Base-by-base conservation (phyloP, 2,113 vertebrate genomes). In the Parus major region DNA sequence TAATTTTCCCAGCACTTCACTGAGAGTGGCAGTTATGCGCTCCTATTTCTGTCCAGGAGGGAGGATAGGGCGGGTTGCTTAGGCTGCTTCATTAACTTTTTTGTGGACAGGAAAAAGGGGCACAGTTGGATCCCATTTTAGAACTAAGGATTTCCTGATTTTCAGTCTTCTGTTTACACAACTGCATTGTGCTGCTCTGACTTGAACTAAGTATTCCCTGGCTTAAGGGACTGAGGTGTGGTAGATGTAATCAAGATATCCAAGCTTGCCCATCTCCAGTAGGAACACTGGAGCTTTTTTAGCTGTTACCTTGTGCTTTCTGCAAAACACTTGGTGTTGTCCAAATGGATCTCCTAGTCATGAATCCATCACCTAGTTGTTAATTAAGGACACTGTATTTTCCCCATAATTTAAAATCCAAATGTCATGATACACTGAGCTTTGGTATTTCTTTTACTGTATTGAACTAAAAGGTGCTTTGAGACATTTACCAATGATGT, bases 111-210 rank as follows among this genome's bases (percentile, higher is more conserved):
- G 82, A 94, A 82, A 92, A 90, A 80, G 76, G 82, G 83, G 72
- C 92, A 91, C 92, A 88, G 93, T 83, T 93, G 93, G 92, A 95
- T 92, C 79, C 93, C 72, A 75, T 81, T 94, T 94, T 79, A 94
- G 92, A 94, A 84, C 71, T 75, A 52, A 92, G 88, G 88, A 92
- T 95, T 95, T 96, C 44, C 69, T 90, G 80, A 90, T 95, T 95
- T 94, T 78, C 65, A 65, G 27, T 79, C 65, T 68, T 90, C 44
- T 94, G 82, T 93, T 95, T 95, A 88, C 88, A 92, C 69, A 93
- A 88, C 86, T 93, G 72, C 36, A 75, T 75, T 92, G 79, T 83
- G 52, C 88, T 90, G 44, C 56, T 90, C 68, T 83, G 85, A 77
- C 55, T 86, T 80, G 64, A 93, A 29, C 66, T 60, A 55, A 92